Base-by-base conservation (phyloP, 1,140 invertebrate species). In the Trichonephila inaurata region DNA sequence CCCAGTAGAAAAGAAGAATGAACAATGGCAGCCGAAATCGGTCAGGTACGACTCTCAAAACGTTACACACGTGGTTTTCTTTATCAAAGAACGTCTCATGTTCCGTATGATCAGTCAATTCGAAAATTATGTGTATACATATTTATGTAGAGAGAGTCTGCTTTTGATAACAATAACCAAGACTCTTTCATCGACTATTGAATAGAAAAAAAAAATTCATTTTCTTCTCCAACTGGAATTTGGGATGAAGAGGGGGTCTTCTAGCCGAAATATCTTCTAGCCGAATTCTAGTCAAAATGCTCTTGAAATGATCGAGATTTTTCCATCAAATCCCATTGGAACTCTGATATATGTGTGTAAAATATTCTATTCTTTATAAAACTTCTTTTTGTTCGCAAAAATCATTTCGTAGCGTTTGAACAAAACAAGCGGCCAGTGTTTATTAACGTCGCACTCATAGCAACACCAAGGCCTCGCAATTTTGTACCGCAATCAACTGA, bases 41-140 rank as follows among this genome's bases (percentile, higher is more conserved):
- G 60, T 88, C 86, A 64, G 62, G 86, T 88, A 88, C 60, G 19
- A 64, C 86, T 64, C 61, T 44, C 83, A 66, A 88, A 88, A 88
- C 60, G 86, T 64, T 88, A 62, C 86, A 88, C 86, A 88, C 86
- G 86, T 88, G 61, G 18, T 83, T 77, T 77, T 28, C 72, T 77
- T 77, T 40, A 28, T 16, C 72, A 77, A 77, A 77, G 28, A 77
- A 77, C 72, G 72, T 77, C 33, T 77, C 72, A 77, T 33, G 72
- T 77, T 77, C 33, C 72, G 28, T 77, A 77, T 77, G 72, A 77
- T 77, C 72, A 77, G 72, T 77, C 72, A 77, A 77, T 77, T 77
- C 72, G 72, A 77, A 77, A 77, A 77, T 77, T 40, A 40, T 77
- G 72, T 77, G 72, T 77, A 77, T 77, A 77, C 72, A 40, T 28